Base-by-base conservation (phyloP, 2,113 vertebrate genomes). In the Orthonyx spaldingii region DNA sequence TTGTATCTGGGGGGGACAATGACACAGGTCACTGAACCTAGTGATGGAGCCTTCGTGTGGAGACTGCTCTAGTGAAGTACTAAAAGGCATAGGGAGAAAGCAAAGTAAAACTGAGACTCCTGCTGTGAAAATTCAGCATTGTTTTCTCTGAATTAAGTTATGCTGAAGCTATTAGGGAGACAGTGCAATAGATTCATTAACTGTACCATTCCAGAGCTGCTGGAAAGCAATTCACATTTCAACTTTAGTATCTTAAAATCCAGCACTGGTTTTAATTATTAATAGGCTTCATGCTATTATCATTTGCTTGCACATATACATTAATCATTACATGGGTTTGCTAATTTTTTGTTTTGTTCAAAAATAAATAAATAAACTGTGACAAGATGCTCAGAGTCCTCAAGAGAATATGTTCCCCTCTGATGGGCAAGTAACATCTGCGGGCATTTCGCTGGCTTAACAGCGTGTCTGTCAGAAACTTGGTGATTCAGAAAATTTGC, bases 401-500 rank as follows among this genome's bases (percentile, higher is more conserved):
- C 93, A 57, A 86, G 93, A 93, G 93, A 94, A n/a, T 94, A 89
- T 28, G 61, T 96, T 90, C 82, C 47, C 80, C 87, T 95, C 94
- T 95, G 92, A 97, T 87, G 93, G 94, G 92, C 90, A 95, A 94
- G 92, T 46, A 95, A 93, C 93, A 95, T 96, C 92, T 96, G 95
- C 16, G 77, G 94, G 78, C 93, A 91, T 94, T 95, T 94, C 20
- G 30, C 89, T 87, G 82, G n/a, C 77, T 97, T 96, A 95, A 95
- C 96, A 91, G 88, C n/a, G 0, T 89, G 94, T 94, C 94, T 95
- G 84, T 97, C 97, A 97, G 75, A 94, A 97, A 94, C 90, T 79
- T 96, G 93, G 97, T 96, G 97, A 96, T 96, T 97, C 97, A 96
- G 96, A 97, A 97, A 97, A 97, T 96, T 93, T 96, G 94, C 96